Conservation (phyloP, 1,140 invertebrate genomes). For the Apis laboriosa region DNA sequence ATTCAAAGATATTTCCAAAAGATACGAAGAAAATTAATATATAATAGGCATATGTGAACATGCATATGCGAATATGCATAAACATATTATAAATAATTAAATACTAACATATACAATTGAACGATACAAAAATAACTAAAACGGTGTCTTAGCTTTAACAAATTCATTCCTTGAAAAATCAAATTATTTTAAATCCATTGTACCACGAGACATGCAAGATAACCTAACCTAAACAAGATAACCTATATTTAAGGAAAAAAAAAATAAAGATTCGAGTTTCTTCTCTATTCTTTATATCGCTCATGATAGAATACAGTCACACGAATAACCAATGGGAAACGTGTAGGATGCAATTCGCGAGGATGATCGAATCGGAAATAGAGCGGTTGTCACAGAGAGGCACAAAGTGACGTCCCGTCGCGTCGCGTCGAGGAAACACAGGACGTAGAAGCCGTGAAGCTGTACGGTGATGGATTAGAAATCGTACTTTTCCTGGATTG, state of each 20-base stretch:
- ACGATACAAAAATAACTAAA: no score
- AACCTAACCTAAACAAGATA: not conserved
- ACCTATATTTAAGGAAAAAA: not conserved
- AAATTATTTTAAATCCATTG: no score
- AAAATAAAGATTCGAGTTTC: not conserved
- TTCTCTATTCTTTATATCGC: not conserved
- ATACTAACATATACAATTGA: no score
- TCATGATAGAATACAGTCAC: not conserved
- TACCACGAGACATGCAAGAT: no score
- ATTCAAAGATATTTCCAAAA: no score
- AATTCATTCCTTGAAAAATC: no score
- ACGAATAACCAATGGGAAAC: no score
- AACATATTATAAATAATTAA: no score
- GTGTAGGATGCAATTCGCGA: not conserved
- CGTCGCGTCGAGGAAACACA: slow-evolving; percentile 13
- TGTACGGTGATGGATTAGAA: slow-evolving; percentile 67
- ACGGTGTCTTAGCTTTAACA: no score
- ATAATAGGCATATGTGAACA: no score
- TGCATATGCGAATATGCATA: no score
- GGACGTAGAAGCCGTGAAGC: not conserved
- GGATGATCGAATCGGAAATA: slow-evolving; percentile 1
- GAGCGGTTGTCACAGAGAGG: not conserved
- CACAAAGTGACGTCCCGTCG: not conserved
- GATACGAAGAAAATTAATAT: no score
- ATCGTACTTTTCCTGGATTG: slow-evolving; percentile 71